Conservation (phyloP, 2,113 vertebrate genomes). For the Erythrolamprus reginae region DNA sequence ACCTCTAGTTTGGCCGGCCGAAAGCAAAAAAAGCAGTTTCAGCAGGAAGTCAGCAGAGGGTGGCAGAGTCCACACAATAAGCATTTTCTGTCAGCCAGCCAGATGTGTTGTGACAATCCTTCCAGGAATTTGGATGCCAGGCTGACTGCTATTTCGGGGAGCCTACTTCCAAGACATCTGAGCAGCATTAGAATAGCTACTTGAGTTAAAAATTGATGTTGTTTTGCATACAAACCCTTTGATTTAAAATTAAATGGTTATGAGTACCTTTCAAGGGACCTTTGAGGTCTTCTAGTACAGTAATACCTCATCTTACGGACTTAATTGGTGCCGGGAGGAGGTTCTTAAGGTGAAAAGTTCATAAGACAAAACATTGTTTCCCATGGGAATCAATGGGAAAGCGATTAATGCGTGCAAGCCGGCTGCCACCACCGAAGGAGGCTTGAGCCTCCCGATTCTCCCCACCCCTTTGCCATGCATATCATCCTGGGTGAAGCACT, state of each 20-base stretch:
- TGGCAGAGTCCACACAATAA: conserved; percentile 46
- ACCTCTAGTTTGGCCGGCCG: background rate
- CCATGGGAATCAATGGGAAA: no score
- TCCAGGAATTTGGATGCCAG: background rate
- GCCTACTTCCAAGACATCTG: background rate
- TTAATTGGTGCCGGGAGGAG: no score
- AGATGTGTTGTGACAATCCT: background rate
- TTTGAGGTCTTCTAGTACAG: background rate
- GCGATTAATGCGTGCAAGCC: no score
- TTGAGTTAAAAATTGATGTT: background rate
- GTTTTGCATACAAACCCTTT: background rate
- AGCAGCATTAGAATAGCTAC: background rate
- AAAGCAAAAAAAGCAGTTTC: background rate
- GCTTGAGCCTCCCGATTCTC: no score
- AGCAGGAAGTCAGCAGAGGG: conserved; percentile 43
- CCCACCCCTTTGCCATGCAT: no score
- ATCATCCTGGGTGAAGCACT: no score
- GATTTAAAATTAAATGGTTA: background rate
- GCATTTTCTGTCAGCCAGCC: background rate
- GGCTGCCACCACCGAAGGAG: no score
- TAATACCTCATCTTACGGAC: no score
- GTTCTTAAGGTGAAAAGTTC: no score
- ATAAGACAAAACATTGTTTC: no score
- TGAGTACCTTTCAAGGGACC: background rate
- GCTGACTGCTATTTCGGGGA: background rate